Base-by-base conservation (phyloP, 2,888 invertebrate species). In the Andrena hattorfiana region DNA sequence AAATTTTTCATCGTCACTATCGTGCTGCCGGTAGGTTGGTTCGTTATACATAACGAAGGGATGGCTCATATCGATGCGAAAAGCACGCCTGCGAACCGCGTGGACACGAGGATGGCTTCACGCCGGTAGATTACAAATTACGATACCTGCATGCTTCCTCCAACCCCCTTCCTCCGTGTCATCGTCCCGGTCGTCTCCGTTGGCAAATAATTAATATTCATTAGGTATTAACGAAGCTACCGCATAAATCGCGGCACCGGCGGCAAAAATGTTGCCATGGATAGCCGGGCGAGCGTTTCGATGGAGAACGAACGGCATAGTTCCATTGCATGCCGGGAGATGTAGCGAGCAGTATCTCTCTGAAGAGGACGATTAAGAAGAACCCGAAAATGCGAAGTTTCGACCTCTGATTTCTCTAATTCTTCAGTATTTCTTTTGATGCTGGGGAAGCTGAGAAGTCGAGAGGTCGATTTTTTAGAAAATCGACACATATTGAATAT, bases 161-260 rank as follows among this genome's bases (percentile, higher is more conserved):
- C 49, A 35, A 16, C 69, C 23, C 16, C 42, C 54, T 8, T 59
- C 23, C 64, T 23, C 62, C 74, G 67, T 87, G 87, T 88, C 84
- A 83, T 85, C 87, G 87, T 81, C 8, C 72, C 20, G 68, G 73
- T 63, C 48, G 75, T 72, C 83, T 75, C 87, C 87, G 88, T 90
- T 89, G 90, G 89, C 91, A 90, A 91, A 93, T 93, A 93, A 93
- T 94, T 93, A 94, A 93, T 94, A 94, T 94, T 94, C 93, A 94
- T 94, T 92, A 93, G 92, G 91, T 91, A 93, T 93, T 93, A 93
- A 93, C 93, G 92, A 92, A 93, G 92, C 92, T 89, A 92, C 92
- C 91, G 92, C 87, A 93, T 93, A 93, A 93, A 93, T 93, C 92
- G 91, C 85, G 81, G 63, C 81, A 77, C 85, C 63, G 83, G 87